These are phyloP conservation scores for Epizoanthus fatuus DNA, from an alignment of 92 coral and sea anemone genomes.

Conservation along the genomic window DNA sequence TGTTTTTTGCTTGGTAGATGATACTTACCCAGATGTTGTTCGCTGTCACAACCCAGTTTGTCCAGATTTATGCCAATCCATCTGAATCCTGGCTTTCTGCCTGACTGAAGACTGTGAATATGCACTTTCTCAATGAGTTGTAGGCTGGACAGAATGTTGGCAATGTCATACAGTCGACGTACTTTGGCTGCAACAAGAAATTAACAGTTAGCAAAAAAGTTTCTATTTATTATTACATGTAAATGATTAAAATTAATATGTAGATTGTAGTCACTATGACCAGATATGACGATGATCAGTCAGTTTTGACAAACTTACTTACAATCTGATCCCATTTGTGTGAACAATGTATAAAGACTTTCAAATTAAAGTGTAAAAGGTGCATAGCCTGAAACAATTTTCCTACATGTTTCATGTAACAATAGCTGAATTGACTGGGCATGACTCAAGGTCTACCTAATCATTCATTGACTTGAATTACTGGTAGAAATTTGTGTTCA, in stretches of 20 bases:
- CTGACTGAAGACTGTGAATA: slow-evolving; percentile 91
- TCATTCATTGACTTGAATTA: not conserved
- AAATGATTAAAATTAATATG: no score
- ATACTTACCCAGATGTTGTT: slow-evolving; percentile 40
- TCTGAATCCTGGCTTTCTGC: slow-evolving; percentile 96
- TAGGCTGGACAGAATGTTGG: slow-evolving; percentile 97
- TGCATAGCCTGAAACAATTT: no score
- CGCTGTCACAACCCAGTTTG: slow-evolving; percentile 59
- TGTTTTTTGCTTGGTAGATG: no score
- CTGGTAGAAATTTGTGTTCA: not conserved
- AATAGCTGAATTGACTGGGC: no score
- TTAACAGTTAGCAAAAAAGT: not conserved
- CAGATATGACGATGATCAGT: no score
- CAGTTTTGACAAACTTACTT: no score
- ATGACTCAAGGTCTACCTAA: no score
- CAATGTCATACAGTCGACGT: slow-evolving; percentile 96
- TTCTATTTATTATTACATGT: not conserved
- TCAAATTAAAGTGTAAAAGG: no score
- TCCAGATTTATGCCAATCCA: slow-evolving; percentile 98
- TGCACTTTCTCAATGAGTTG: slow-evolving; percentile 96
- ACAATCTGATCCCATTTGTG: no score
- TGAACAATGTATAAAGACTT: no score
- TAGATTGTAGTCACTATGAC: no score
- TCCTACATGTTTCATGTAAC: no score
- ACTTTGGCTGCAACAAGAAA: slow-evolving; percentile 85